A percentile compares a stretch with the other conserved stretches of the same genome.
Conservation (phyloP, 2,113 vertebrate species). For the Caracal caracal region DNA sequence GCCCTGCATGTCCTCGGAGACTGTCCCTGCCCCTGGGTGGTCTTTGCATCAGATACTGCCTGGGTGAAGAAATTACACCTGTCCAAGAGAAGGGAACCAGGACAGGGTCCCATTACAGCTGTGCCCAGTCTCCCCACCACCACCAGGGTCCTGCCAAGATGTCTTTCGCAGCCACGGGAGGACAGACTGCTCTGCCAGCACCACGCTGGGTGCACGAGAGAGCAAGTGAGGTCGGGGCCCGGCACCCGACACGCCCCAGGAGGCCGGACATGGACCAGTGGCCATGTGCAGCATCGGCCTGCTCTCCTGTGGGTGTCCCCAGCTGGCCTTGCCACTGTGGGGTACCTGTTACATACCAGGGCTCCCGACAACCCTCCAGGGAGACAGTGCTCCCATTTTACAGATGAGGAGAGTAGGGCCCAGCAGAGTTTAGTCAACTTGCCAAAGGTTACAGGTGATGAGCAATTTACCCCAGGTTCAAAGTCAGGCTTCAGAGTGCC, state of each 20-base stretch:
- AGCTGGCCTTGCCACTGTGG: background rate
- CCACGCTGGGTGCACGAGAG: background rate
- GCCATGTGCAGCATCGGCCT: rapidly evolving
- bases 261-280: rapidly evolving
- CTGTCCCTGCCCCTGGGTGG: background rate
- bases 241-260: background rate
- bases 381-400: background rate
- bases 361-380: background rate
- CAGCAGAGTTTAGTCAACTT: background rate
- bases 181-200: background rate
- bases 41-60: background rate
- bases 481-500: background rate
- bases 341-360: rapidly evolving
- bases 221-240: rapidly evolving
- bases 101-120: background rate
- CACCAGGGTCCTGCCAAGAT: rapidly evolving
- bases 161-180: rapidly evolving
- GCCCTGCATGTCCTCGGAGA: background rate
- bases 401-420: background rate
- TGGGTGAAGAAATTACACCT: background rate
- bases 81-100: background rate
- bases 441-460: rapidly evolving
- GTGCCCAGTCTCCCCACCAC: background rate
- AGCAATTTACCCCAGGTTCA: background rate
- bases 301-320: background rate